These are phyloP conservation scores for Diarsia brunnea DNA, from an alignment of 2,888 invertebrate species.

Conservation along the genomic window DNA sequence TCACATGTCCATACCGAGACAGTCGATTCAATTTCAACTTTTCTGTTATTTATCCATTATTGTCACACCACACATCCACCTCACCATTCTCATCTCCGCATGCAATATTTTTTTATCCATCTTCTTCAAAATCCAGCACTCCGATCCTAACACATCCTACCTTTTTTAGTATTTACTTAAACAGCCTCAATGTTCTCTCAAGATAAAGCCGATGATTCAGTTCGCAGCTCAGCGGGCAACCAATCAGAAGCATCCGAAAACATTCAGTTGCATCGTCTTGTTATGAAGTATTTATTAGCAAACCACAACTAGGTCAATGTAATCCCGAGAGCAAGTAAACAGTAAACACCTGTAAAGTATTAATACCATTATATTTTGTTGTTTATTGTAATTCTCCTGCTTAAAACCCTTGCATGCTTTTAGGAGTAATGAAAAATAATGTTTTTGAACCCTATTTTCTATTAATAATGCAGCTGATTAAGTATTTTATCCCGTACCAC, in stretches of 20 bases:
- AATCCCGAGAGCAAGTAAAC: constrained; percentile 39
- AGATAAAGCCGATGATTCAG: constrained; percentile 19
- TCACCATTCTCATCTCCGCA: too few relatives aligned
- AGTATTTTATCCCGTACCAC: background rate
- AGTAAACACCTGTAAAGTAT: constrained; percentile 43
- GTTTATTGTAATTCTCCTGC: constrained; percentile 19
- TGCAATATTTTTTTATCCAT: too few relatives aligned
- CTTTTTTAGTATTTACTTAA: background rate
- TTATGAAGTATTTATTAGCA: constrained; percentile 46
- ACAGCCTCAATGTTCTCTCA: constrained; percentile 2
- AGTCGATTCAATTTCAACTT: too few relatives aligned
- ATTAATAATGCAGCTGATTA: background rate
- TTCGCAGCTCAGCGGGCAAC: constrained; percentile 34
- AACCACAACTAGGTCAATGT: constrained; percentile 53
- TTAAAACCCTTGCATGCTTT: constrained; percentile 16
- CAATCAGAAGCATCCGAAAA: constrained; percentile 40
- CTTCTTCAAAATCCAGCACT: too few relatives aligned
- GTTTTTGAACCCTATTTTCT: background rate
- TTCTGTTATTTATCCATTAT: too few relatives aligned
- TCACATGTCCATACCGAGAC: too few relatives aligned
- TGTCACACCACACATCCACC: too few relatives aligned
- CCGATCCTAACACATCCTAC: too few relatives aligned
- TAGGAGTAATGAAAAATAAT: constrained; percentile 12
- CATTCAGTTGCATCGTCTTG: constrained; percentile 21
- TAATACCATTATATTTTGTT: constrained; percentile 28